phyloP scores from a whole-genome alignment of 1,140 invertebrate genomes.

The Maniola jurtina region DNA sequence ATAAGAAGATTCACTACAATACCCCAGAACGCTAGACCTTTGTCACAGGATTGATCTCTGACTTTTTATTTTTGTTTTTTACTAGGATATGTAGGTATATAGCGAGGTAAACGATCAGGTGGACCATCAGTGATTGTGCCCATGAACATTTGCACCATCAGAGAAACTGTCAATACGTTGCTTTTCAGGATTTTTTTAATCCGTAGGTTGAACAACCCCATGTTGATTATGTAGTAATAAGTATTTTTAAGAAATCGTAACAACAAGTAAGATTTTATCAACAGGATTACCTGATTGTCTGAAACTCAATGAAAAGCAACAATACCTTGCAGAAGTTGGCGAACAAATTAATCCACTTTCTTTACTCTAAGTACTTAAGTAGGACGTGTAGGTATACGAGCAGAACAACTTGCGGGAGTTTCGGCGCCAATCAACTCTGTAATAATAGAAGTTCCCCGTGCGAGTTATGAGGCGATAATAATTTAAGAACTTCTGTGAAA shows the following conservation, averaged over 20 bases:
- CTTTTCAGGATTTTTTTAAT: too few species aligned
- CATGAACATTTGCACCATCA: too few species aligned
- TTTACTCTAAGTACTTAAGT: conserved; percentile 4
- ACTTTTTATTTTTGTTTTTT: too few species aligned
- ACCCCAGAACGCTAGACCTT: too few species aligned
- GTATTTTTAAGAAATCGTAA: neutral
- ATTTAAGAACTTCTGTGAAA: conserved; percentile 6
- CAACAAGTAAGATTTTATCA: neutral
- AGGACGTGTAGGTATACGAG: neutral
- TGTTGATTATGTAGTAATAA: too few species aligned
- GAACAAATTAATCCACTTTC: neutral
- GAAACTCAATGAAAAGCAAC: conserved; percentile 1
- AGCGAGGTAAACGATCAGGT: too few species aligned
- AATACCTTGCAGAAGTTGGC: neutral
- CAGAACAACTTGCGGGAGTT: neutral
- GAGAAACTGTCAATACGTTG: too few species aligned
- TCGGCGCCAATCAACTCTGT: conserved; percentile 6
- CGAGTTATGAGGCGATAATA: neutral
- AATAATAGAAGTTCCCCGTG: conserved; percentile 3
- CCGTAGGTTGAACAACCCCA: too few species aligned
- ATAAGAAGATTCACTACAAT: too few species aligned
- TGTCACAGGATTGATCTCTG: too few species aligned
- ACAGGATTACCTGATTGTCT: neutral
- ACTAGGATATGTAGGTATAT: too few species aligned
- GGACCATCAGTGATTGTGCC: too few species aligned